Percentiles rank a stretch among this genome's conserved stretches.
Conservation (phyloP, 2,888 invertebrate species). For the Drosophila leonis region DNA sequence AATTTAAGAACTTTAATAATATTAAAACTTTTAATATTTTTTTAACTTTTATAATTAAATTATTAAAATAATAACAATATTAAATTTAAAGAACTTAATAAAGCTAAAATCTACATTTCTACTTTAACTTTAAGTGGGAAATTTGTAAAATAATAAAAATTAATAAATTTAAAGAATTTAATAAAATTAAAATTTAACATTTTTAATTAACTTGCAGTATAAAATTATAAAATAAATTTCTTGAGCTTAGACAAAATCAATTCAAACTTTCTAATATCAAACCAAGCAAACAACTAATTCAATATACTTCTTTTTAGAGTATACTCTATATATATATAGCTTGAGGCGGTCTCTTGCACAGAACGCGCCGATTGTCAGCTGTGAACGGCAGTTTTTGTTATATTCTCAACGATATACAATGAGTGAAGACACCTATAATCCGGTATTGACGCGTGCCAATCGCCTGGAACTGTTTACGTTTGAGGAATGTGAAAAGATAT, state of each 20-base stretch:
- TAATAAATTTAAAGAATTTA: neutral
- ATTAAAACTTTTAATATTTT: neutral
- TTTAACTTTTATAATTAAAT: neutral
- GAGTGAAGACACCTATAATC: constrained; percentile 40
- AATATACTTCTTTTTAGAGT: constrained; percentile 1
- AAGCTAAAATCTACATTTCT: too few relatives aligned
- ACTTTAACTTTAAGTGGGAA: too few relatives aligned
- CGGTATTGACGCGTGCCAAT: constrained; percentile 51
- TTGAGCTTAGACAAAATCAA: neutral
- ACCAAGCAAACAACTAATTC: neutral
- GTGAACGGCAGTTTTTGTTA: too few relatives aligned
- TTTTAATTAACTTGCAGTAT: too few relatives aligned
- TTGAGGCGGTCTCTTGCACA: neutral
- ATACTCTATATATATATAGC: constrained; percentile 6
- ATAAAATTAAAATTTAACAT: neutral
- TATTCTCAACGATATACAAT: constrained; percentile 21
- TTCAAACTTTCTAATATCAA: neutral
- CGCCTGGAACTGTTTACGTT: constrained; percentile 61
- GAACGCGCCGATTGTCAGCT: neutral
- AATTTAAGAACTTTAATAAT: neutral
- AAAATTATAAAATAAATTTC: neutral
- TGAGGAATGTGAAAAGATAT: constrained; percentile 67
- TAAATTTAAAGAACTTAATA: neutral
- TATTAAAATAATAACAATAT: neutral
- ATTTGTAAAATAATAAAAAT: neutral